A percentile compares a stretch with the other conserved stretches of the same genome.
Conservation (phyloP, 2,797 vertebrate species). For the Hydrocynus forskahlii region DNA sequence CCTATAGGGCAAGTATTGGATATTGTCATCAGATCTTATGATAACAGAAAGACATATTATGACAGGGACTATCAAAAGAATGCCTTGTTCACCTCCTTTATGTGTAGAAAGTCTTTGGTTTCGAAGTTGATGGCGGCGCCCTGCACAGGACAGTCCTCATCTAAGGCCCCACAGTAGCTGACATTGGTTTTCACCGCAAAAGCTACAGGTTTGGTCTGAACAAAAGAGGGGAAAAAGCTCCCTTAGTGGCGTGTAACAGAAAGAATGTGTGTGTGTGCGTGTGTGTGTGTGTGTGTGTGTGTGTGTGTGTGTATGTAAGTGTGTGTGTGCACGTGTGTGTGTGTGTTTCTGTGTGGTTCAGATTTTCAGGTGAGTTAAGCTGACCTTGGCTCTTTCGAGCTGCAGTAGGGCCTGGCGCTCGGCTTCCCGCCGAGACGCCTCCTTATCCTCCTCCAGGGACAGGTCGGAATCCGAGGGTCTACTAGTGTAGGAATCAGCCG, state of each 20-base stretch:
- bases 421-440: slow-evolving; percentile 94
- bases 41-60: background rate
- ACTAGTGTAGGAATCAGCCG: slow-evolving; percentile 96
- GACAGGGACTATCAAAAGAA: background rate
- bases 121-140: slow-evolving; percentile 96
- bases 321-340: background rate
- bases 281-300: no score
- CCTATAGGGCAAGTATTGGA: no score
- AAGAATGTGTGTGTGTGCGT: background rate
- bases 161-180: slow-evolving; percentile 93
- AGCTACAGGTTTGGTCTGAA: slow-evolving; percentile 91
- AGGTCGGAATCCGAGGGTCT: slow-evolving; percentile 97
- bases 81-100: slow-evolving; percentile 87
- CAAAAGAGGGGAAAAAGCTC: slow-evolving; percentile 22
- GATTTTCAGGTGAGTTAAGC: background rate
- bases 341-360: background rate
- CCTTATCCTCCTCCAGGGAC: slow-evolving; percentile 96
- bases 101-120: slow-evolving; percentile 98
- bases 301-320: background rate
- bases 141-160: slow-evolving; percentile 95
- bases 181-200: slow-evolving; percentile 97
- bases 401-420: slow-evolving; percentile 95
- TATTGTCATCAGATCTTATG: no score
- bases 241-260: background rate
- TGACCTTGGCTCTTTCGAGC: slow-evolving; percentile 95